Evolutionary conservation across 2,113 vertebrate species (phyloP).

Genomic region (Jaculus jaculus): DNA sequence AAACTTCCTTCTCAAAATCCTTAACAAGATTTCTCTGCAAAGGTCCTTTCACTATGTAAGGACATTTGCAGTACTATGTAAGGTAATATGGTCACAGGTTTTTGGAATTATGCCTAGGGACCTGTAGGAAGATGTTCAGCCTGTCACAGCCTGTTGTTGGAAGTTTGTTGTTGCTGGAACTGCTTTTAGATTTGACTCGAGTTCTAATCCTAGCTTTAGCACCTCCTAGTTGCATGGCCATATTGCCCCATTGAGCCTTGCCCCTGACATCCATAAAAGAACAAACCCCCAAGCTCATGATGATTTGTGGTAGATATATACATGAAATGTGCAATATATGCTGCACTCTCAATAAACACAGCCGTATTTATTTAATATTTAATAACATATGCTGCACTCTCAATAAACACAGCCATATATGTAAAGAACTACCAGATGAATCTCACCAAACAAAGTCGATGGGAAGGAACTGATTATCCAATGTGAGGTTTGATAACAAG

Average conservation of each 20-base stretch:
- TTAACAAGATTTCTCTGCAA: background rate
- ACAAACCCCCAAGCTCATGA: background rate
- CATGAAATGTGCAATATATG: background rate
- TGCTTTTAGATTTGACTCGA: background rate
- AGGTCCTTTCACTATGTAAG: background rate
- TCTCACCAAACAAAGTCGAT: background rate
- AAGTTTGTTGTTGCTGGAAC: background rate
- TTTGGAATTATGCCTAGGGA: background rate
- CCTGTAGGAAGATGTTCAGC: background rate
- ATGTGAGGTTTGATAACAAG: background rate
- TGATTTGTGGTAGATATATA: background rate
- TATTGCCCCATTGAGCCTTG: background rate
- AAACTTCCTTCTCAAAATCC: background rate
- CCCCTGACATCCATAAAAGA: background rate
- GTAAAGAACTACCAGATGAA: background rate
- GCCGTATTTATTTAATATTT: background rate
- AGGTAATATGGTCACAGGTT: background rate
- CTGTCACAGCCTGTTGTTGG: background rate
- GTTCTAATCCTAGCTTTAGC: background rate
- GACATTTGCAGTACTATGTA: background rate
- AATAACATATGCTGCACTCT: slow-evolving; percentile 12
- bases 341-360: background rate
- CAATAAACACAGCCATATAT: background rate
- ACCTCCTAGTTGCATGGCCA: background rate
- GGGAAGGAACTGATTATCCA: too few relatives aligned